phyloP scores from a whole-genome alignment of 1,140 invertebrate genomes.

The Arion vulgaris region DNA sequence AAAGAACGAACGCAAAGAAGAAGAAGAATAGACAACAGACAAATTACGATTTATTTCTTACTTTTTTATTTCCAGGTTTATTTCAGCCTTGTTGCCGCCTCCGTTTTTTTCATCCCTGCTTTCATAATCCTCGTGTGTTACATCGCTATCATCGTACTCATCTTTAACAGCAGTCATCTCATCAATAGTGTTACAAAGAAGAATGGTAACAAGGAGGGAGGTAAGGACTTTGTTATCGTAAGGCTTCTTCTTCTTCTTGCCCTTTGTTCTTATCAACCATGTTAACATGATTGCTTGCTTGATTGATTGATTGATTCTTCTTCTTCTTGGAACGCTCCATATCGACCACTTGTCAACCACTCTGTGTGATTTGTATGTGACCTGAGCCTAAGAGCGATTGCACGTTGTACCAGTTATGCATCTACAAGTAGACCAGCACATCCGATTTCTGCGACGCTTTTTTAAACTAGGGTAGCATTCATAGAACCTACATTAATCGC shows the following conservation, averaged over 20 bases:
- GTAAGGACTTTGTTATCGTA: slow-evolving; percentile 22
- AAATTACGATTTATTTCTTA: no score
- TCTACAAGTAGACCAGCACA: no score
- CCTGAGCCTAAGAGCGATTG: no score
- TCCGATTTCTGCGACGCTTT: no score
- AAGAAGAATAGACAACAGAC: no score
- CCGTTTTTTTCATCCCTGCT: slow-evolving; percentile 89
- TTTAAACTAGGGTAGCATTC: no score
- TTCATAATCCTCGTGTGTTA: slow-evolving; percentile 93
- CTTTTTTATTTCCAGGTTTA: slow-evolving; percentile 80
- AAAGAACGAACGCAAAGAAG: no score
- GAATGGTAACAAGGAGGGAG: slow-evolving; percentile 34
- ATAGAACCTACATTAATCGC: no score
- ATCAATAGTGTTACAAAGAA: slow-evolving; percentile 7
- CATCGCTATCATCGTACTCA: slow-evolving; percentile 91
- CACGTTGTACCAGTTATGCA: no score
- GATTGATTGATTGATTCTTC: background rate
- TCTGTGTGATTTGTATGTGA: no score
- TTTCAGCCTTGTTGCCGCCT: slow-evolving; percentile 87
- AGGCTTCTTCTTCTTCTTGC: background rate
- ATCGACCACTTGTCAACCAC: no score
- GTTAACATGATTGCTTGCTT: background rate
- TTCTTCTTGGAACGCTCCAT: no score
- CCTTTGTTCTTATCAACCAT: background rate
- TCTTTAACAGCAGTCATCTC: slow-evolving; percentile 74